These are phyloP conservation scores for Eubasilissa splendida DNA, from an alignment of 2,888 invertebrate species.

Conservation along the genomic window DNA sequence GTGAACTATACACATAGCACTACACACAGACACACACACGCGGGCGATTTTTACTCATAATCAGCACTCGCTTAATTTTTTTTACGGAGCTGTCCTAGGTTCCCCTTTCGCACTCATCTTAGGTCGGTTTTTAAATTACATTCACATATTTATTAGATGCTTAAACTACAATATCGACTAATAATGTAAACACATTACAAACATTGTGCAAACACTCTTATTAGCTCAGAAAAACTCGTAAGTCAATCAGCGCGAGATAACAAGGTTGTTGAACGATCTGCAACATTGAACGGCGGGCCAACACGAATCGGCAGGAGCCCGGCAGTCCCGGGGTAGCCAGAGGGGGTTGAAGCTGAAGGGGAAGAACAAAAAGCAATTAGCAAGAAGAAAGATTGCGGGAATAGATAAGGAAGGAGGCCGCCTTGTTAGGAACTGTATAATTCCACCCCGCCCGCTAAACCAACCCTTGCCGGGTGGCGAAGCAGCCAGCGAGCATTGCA, in stretches of 20 bases:
- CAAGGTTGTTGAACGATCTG: conserved; percentile 9
- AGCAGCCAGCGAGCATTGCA: too few species aligned
- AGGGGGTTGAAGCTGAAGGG: conserved; percentile 20
- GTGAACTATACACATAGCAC: too few species aligned
- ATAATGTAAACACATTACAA: too few species aligned
- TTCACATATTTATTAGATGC: too few species aligned
- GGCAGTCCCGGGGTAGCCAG: neutral
- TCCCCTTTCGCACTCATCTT: too few species aligned
- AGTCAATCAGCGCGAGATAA: conserved; percentile 21
- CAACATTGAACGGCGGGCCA: conserved; percentile 17
- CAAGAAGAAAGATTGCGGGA: conserved; percentile 55
- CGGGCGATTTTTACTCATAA: too few species aligned
- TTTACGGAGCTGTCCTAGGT: too few species aligned
- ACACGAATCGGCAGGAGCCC: conserved; percentile 10
- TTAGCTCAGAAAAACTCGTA: neutral
- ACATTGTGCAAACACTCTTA: neutral
- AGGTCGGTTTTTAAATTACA: too few species aligned
- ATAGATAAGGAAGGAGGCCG: conserved; percentile 51
- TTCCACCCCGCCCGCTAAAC: conserved; percentile 32
- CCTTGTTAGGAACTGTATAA: conserved; percentile 47
- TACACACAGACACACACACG: too few species aligned
- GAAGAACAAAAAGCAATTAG: conserved; percentile 57
- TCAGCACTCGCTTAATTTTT: too few species aligned
- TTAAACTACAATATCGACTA: too few species aligned
- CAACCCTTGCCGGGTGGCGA: neutral